phyloP scores from a whole-genome alignment of 2,113 vertebrate genomes.

The Prunella fulvescens region DNA sequence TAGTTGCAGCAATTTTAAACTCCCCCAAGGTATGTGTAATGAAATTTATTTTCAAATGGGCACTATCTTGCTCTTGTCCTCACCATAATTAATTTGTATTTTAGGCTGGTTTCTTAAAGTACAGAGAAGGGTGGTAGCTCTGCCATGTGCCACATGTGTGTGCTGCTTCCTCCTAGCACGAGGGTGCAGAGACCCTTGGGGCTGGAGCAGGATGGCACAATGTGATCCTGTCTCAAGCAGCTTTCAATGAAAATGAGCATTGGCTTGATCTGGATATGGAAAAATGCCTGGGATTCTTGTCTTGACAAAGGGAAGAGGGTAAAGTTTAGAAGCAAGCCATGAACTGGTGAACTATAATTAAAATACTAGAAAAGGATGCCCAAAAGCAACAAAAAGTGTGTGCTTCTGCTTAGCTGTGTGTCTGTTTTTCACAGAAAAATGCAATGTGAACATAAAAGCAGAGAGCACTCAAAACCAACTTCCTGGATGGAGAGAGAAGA shows the following conservation, averaged over 20 bases:
- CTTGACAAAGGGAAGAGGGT: not conserved
- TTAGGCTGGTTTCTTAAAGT: not conserved
- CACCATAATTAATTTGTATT: not conserved
- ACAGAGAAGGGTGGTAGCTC: not conserved
- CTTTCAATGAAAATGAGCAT: not conserved
- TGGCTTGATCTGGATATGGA: not conserved
- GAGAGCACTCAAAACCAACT: not conserved
- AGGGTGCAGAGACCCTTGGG: rapidly evolving
- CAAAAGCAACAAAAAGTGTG: not conserved
- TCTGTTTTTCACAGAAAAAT: not conserved
- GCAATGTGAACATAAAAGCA: not conserved
- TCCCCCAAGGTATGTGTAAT: not conserved
- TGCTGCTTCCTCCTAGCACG: not conserved
- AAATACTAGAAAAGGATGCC: not conserved
- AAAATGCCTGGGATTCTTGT: not conserved
- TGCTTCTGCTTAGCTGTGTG: not conserved
- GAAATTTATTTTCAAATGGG: not conserved
- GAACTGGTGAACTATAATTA: not conserved
- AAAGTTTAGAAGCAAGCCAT: not conserved
- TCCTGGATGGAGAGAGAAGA: not conserved
- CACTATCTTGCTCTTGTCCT: not conserved
- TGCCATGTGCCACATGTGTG: not conserved
- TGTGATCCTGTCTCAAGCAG: not conserved
- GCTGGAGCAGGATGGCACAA: not conserved
- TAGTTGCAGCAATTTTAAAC: not conserved